These are phyloP conservation scores for Nephrotoma guestfalica DNA, from an alignment of 2,888 invertebrate genomes.

Conservation along the genomic window DNA sequence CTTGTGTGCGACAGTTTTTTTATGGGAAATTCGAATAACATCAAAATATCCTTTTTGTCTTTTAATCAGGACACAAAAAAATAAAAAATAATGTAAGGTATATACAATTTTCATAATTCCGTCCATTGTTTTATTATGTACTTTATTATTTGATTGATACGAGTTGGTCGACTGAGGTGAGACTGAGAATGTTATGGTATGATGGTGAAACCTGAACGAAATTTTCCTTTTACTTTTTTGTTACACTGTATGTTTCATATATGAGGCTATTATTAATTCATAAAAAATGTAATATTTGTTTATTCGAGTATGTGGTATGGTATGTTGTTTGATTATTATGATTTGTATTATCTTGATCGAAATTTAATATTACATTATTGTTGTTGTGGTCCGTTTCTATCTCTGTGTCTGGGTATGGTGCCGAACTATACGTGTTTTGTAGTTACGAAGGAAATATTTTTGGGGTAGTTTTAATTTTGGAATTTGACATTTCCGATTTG, in stretches of 20 bases:
- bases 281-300: neutral
- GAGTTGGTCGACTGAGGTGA: neutral
- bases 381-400: neutral
- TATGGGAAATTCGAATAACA: neutral
- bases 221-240: neutral
- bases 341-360: neutral
- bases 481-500: neutral
- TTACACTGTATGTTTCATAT: neutral
- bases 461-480: neutral
- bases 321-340: neutral
- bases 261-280: neutral
- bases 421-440: no score
- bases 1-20: neutral
- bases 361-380: neutral
- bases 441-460: neutral
- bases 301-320: neutral
- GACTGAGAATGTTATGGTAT: neutral
- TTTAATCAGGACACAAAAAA: neutral
- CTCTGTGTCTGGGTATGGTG: neutral
- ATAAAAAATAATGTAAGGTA: neutral
- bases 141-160: neutral
- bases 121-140: neutral
- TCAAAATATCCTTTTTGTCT: neutral
- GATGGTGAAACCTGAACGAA: neutral
- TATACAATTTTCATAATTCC: neutral